Evolutionary conservation across 2,797 vertebrate genomes (phyloP).

Genomic region (Paramormyrops hopkinsi): DNA sequence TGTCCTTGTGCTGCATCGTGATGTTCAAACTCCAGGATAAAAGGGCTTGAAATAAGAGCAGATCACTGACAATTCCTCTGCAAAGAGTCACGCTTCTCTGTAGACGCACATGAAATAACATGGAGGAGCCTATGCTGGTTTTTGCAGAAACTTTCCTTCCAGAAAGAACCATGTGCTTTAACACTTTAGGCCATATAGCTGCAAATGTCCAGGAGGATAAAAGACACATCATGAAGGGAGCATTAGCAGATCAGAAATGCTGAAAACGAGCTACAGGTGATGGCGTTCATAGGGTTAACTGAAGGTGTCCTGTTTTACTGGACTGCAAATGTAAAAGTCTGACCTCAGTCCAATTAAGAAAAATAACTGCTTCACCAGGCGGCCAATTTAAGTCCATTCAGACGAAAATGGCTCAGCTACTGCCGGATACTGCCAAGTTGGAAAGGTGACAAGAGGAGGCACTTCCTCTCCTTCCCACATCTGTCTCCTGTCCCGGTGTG

Average conservation of each 20-base stretch:
- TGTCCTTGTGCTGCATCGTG: not conserved
- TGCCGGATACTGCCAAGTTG: not conserved
- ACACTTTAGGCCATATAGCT: not conserved
- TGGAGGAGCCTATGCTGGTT: not conserved
- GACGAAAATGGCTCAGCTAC: not conserved
- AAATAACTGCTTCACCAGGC: not conserved
- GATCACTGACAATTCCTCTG: not conserved
- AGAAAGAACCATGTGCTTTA: not conserved
- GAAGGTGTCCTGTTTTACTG: not conserved
- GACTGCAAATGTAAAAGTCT: not conserved
- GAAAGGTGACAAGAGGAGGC: not conserved
- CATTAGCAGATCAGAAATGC: not conserved
- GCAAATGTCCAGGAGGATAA: not conserved
- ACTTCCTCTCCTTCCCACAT: not conserved
- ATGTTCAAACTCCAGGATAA: not conserved
- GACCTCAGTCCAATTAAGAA: slow-evolving; percentile 4
- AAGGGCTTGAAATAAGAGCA: not conserved
- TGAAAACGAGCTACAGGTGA: not conserved
- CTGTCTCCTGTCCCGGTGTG: not conserved
- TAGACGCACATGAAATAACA: not conserved
- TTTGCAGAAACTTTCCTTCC: not conserved
- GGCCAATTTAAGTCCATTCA: not conserved
- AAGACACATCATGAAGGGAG: not conserved
- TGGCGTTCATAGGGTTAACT: not conserved
- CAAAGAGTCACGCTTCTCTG: not conserved